Conservation (phyloP, 2,113 vertebrate genomes). For the Holacanthus passer region DNA sequence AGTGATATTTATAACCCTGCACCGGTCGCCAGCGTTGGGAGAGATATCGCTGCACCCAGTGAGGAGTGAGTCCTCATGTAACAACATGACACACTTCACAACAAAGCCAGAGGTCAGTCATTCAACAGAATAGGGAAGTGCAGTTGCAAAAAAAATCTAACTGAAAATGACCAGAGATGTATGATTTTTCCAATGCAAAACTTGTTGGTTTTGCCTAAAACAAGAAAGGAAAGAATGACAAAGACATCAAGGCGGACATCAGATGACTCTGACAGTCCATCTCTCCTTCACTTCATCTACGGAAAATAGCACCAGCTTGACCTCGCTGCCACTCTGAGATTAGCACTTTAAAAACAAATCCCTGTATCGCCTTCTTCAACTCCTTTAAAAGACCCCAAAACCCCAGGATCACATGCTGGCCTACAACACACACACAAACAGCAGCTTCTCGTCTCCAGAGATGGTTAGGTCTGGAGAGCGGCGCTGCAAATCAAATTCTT, state of each 20-base stretch:
- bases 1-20: constrained; percentile 75
- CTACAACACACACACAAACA: constrained; percentile 19
- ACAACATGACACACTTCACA: constrained; percentile 61
- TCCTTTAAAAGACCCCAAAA: constrained; percentile 51
- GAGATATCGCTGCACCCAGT: constrained; percentile 50
- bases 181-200: neutral
- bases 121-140: neutral
- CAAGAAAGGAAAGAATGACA: neutral
- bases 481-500: constrained; percentile 77
- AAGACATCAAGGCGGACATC: neutral
- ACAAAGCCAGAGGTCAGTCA: constrained; percentile 55
- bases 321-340: constrained; percentile 17
- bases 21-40: constrained; percentile 50
- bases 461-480: constrained; percentile 69
- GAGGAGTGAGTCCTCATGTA: constrained; percentile 54
- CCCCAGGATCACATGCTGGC: constrained; percentile 52
- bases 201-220: neutral
- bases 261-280: neutral
- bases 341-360: constrained; percentile 46
- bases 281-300: constrained; percentile 3
- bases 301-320: constrained; percentile 35
- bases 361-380: constrained; percentile 26
- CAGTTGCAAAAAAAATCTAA: neutral
- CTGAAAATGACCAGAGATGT: neutral
- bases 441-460: constrained; percentile 63